Conservation (phyloP, 2,113 vertebrate species). For the Eulemur rufifrons region DNA sequence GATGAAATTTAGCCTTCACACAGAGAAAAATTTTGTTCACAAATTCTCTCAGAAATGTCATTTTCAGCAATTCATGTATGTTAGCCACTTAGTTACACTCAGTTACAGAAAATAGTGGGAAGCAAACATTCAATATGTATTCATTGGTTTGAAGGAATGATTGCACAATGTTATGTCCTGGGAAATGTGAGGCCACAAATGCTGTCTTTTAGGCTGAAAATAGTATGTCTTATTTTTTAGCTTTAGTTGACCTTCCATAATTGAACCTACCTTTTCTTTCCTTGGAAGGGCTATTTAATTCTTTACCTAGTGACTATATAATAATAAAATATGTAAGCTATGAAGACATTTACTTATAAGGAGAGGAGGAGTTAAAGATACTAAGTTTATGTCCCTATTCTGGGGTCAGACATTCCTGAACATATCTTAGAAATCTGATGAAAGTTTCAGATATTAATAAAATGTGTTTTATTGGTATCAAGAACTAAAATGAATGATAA, state of each 20-base stretch:
- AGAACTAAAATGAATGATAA: neutral
- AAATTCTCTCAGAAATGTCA: neutral
- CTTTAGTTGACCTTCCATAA: neutral
- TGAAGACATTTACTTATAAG: neutral
- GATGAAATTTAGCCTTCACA: neutral
- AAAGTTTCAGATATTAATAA: neutral
- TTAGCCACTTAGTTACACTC: neutral
- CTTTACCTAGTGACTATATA: neutral
- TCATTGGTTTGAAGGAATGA: slow-evolving; percentile 20
- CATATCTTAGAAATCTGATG: neutral
- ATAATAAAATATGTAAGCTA: neutral
- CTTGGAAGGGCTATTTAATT: neutral
- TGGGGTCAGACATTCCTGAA: neutral
- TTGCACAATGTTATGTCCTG: neutral
- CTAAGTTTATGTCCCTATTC: neutral
- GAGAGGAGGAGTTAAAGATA: neutral
- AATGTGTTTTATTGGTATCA: neutral
- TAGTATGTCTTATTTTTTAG: neutral
- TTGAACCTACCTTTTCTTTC: neutral
- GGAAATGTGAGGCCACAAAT: neutral
- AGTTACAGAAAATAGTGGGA: neutral
- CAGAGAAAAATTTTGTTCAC: neutral
- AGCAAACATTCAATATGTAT: neutral
- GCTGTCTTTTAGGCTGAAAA: neutral
- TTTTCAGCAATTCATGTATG: neutral